Percentiles rank a stretch among this genome's conserved stretches.
Evolutionary conservation across 2,888 invertebrate genomes (phyloP).

Genomic region (Drosophila nigricruria): DNA sequence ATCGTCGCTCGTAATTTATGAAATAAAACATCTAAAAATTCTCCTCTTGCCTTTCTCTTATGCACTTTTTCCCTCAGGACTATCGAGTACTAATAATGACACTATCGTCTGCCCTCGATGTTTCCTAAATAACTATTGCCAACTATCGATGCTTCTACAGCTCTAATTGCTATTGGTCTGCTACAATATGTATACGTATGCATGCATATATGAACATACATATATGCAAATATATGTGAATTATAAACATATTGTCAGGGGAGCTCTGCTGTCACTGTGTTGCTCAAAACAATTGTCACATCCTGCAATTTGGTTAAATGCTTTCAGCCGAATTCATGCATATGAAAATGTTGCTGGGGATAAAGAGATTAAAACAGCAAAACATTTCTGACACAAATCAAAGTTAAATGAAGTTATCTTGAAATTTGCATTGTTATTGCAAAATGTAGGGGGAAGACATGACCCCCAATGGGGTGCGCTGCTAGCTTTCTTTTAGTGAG

Average conservation of each 20-base stretch:
- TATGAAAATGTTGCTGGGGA: constrained; percentile 7
- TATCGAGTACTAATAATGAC: no score
- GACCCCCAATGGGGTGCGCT: not conserved
- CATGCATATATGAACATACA: not conserved
- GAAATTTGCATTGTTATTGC: constrained; percentile 4
- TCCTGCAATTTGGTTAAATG: constrained; percentile 3
- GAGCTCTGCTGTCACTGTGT: not conserved
- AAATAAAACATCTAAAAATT: no score
- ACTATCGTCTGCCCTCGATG: no score
- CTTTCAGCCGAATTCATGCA: constrained; percentile 10
- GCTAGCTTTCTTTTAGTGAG: constrained; percentile 1
- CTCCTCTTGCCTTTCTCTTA: no score
- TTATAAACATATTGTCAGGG: not conserved
- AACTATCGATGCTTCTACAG: no score
- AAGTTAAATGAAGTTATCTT: constrained; percentile 20
- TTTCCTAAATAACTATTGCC: no score
- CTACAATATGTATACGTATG: no score
- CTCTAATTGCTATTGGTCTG: no score
- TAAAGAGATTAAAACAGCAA: constrained; percentile 10
- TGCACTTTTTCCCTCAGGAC: no score
- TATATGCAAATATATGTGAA: not conserved
- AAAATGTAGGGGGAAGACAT: no score
- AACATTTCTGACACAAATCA: constrained; percentile 10
- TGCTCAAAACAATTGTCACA: not conserved
- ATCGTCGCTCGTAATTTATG: no score